Percentiles rank a stretch among this genome's conserved stretches.
Evolutionary conservation across 1,140 invertebrate species (phyloP).

Genomic region (Orius insidiosus): DNA sequence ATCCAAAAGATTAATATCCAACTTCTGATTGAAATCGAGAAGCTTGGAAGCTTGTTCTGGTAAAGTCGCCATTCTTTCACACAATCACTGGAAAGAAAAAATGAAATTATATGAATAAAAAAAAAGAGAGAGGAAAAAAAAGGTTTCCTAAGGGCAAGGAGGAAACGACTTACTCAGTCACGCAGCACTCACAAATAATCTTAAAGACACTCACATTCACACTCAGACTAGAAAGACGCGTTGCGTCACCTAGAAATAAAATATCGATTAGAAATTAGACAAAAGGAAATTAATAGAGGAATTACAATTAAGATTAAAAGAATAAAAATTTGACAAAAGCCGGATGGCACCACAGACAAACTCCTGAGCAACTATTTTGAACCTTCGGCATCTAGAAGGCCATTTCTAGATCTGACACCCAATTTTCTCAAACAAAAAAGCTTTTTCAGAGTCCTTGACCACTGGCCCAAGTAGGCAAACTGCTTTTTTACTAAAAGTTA

Average conservation of each 20-base stretch:
- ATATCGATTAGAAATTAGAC: conserved; percentile 2
- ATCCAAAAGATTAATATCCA: conserved; percentile 90
- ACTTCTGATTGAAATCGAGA: conserved; percentile 90
- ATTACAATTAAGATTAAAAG: neutral
- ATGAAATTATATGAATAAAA: neutral
- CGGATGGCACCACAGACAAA: too few species aligned
- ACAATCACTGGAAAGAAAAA: conserved; percentile 14
- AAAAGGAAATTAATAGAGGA: neutral
- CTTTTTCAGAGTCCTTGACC: too few species aligned
- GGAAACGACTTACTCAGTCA: neutral
- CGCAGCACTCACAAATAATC: conserved; percentile 10
- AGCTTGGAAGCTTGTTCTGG: conserved; percentile 70
- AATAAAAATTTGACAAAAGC: too few species aligned
- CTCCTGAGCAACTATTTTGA: too few species aligned
- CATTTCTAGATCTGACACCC: too few species aligned
- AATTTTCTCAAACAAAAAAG: too few species aligned
- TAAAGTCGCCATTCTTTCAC: conserved; percentile 42
- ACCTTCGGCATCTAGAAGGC: too few species aligned
- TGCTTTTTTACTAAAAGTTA: too few species aligned
- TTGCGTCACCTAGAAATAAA: conserved; percentile 11
- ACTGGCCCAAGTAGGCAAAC: too few species aligned
- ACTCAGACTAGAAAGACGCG: conserved; percentile 8
- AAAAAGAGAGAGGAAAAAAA: neutral
- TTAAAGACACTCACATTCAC: conserved; percentile 3
- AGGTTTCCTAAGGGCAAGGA: neutral